A percentile compares a stretch with the other conserved stretches of the same genome.
These are phyloP conservation scores for Zosterops borbonicus DNA, from an alignment of 2,113 vertebrate species.

Conservation along the genomic window DNA sequence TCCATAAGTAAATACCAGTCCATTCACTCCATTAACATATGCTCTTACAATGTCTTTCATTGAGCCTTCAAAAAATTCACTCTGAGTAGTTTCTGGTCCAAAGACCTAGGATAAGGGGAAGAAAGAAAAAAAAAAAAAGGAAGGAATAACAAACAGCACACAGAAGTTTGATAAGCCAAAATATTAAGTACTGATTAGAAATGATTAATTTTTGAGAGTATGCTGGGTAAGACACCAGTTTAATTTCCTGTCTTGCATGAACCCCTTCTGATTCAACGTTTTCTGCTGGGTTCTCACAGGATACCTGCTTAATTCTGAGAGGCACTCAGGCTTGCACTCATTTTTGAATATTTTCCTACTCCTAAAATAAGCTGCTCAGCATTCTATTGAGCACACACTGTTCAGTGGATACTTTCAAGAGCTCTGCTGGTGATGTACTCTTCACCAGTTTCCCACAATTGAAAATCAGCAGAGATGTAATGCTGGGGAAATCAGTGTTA, in stretches of 20 bases:
- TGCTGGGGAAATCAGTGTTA: neutral
- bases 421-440: neutral
- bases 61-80: constrained; percentile 81
- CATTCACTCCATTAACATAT: constrained; percentile 80
- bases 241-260: neutral
- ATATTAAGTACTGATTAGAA: neutral
- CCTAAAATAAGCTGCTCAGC: neutral
- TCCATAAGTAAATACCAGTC: constrained; percentile 87
- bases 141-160: neutral
- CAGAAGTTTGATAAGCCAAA: neutral
- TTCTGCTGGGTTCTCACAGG: neutral
- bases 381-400: neutral
- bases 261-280: neutral
- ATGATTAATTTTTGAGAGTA: neutral
- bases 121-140: too few relatives aligned
- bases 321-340: neutral
- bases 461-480: neutral
- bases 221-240: neutral
- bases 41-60: constrained; percentile 76
- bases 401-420: neutral
- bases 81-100: constrained; percentile 80
- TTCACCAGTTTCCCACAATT: neutral
- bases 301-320: neutral
- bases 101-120: constrained; percentile 77
- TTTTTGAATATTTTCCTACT: neutral